These are phyloP conservation scores for Drosophila aff. DNA, from an alignment of 1,140 invertebrate species.

Conservation along the genomic window DNA sequence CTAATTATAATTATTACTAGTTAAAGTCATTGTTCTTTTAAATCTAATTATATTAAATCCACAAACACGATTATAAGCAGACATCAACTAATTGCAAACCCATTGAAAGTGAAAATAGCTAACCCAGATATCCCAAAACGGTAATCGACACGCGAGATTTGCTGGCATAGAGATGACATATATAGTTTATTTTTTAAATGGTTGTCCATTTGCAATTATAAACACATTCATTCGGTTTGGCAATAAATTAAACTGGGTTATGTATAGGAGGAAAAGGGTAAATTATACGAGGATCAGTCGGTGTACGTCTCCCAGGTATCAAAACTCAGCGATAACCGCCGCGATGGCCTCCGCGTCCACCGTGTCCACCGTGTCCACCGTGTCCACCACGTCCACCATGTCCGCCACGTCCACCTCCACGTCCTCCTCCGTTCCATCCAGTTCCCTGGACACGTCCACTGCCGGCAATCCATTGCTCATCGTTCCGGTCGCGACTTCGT, in stretches of 20 bases:
- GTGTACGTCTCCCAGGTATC: neutral
- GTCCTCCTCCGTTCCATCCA: conserved; percentile 64
- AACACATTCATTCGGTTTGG: conserved; percentile 32
- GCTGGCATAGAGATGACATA: conserved; percentile 44
- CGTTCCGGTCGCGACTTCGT: conserved; percentile 35
- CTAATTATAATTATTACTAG: neutral
- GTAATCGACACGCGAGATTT: conserved; percentile 49
- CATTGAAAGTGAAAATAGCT: conserved; percentile 46
- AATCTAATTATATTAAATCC: neutral
- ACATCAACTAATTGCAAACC: conserved; percentile 1
- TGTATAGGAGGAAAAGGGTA: neutral
- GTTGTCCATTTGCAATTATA: conserved; percentile 44
- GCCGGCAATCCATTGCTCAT: conserved; percentile 62
- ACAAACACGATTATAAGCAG: neutral
- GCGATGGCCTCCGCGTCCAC: conserved; percentile 53
- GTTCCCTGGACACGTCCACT: conserved; percentile 79
- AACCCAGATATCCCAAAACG: conserved; percentile 22
- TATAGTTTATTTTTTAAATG: conserved; percentile 48
- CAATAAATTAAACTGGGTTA: conserved; percentile 59
- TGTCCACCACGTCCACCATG: conserved; percentile 38
- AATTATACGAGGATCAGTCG: conserved; percentile 27
- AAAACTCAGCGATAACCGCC: conserved; percentile 49
- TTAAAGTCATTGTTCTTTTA: neutral
- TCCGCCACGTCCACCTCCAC: conserved; percentile 65
- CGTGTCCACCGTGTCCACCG: conserved; percentile 58